phyloP scores from a whole-genome alignment of 2,113 vertebrate species.

The Seriola rivoliana region DNA sequence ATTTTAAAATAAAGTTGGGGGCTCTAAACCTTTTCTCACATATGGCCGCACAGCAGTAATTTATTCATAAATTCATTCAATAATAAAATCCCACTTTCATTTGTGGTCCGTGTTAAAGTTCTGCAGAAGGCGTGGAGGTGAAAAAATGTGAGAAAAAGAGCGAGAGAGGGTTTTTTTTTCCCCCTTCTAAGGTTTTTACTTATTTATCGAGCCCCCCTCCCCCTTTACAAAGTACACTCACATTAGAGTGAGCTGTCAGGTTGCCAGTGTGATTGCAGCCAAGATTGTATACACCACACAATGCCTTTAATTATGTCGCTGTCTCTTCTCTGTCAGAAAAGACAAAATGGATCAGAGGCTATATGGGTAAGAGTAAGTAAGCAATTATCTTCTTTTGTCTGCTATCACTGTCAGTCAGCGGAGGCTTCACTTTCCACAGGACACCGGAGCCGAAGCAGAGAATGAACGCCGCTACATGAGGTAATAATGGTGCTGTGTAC shows the following conservation, averaged over 20 bases:
- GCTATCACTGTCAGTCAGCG: conserved; percentile 71
- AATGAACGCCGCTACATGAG: conserved; percentile 52
- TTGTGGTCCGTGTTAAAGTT: conserved; percentile 50
- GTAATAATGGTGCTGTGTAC: conserved; percentile 47
- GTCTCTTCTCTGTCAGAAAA: conserved; percentile 75
- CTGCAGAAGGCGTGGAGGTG: conserved; percentile 24
- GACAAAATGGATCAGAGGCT: conserved; percentile 77
- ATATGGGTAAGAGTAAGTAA: conserved; percentile 71
- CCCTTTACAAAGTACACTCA: conserved; percentile 50
- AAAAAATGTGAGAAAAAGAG: conserved; percentile 48
- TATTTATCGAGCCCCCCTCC: conserved; percentile 64
- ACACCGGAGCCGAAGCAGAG: conserved; percentile 33
- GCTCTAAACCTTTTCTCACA: conserved; percentile 37
- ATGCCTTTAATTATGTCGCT: conserved; percentile 81
- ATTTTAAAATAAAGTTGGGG: conserved; percentile 46
- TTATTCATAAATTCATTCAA: conserved; percentile 75
- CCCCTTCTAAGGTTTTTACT: conserved; percentile 49
- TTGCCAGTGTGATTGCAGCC: conserved; percentile 61
- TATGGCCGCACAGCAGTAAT: conserved; percentile 56
- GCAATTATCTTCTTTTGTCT: conserved; percentile 82
- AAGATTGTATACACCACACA: conserved; percentile 68
- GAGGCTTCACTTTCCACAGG: conserved; percentile 31
- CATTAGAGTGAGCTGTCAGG: conserved; percentile 76
- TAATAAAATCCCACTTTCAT: conserved; percentile 62
- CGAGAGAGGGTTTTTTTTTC: conserved; percentile 57